Evolutionary conservation across 2,797 vertebrate genomes (phyloP), one percentile per base, ranked within the genome.

Genomic region (Gymnopithys bicolor): DNA sequence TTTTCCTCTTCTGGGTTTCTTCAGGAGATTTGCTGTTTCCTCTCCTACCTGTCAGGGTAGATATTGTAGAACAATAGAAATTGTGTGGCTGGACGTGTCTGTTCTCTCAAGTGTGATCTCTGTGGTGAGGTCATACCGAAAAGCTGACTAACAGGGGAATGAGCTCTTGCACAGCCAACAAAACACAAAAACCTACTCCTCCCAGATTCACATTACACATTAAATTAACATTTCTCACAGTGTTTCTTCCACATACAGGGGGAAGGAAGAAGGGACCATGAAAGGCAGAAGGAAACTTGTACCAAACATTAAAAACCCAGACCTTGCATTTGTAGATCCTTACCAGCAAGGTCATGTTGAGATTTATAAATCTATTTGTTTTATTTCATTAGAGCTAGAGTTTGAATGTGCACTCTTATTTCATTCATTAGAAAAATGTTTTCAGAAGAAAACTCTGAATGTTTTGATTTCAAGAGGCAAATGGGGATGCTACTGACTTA

Each of bases 121-220:
- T 41, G 62, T 60, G 74, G 45, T 89, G 89, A 87, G 81, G 49
- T 94, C 87, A 84, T 78, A n/a, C 79, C 59, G 59, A 71, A 64
- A 78, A 43, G 60, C 84, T 93, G 89, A 85, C 89, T 89, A 92
- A 87, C 43, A 55, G 55, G 37, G 71, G 69, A 92, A 81, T 30
- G n/a, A 87, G 66, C 67, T 82, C 46, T 66, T 53, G 37, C 51
- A 64, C 13, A 91, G 87, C 64, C 73, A 91, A 51, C 62, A 69
- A 80, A 80, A 43, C 53, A 66, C 74, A 84, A 73, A 89, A 83
- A 13, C 23, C 32, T 81, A 17, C 78, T 88, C 85, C 93, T 94
- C 95, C 89, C 79, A 91, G 14, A 78, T 84, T 81, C 2, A 1
- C 21, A 13, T 13, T 83, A 16, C 63, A 39, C 21, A 6, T 64